Evolutionary conservation across 2,113 vertebrate species (phyloP), one percentile per base, ranked within the genome.

Genomic region (Indicator maculatus): DNA sequence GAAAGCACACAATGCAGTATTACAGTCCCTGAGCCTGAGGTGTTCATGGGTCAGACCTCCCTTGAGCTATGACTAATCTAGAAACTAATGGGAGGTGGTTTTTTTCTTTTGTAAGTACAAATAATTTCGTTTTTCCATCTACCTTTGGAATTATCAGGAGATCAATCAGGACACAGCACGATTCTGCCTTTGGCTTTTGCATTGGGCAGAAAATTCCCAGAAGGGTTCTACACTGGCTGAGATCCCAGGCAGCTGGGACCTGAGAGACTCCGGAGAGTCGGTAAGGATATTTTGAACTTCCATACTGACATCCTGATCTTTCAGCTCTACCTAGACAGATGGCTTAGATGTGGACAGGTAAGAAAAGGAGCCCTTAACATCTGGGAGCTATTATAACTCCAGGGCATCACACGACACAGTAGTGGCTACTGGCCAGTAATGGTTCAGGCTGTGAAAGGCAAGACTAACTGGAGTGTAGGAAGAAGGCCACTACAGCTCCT

Each of bases 41-140:
- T 38, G 64, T 52, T 94, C 79, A 41, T 94, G 83, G 92, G 79
- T 94, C 96, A 94, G 80, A 83, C 86, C 72, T 93, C 96, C 92
- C 90, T 88, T 88, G 83, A 93, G 92, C 38, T 86, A 88, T 93
- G 83, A 88, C 86, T 93, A 91, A 93, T 77, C 45, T 83, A 88
- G 76, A 81, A 91, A 88, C 24, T 59, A 59, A 63, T 63, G 14
- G 13, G 23, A 21, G 5, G 12, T 8, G 16, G 27, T 1, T 60
- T 83, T 80, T 64, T 67, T 38, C 19, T 67, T 88, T 38, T 65
- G 53, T 31, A 44, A 66, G 33, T 56, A 36, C 19, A 84, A 94
- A 65, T 83, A 83, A 89, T 95, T 83, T 86, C 23, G 2, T 59
- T 77, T 94, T 95, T 86, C 83, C 83, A 60, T 88, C 56, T 86